Conservation (phyloP, 2,888 invertebrate species). For the Leistus spinibarbis region DNA sequence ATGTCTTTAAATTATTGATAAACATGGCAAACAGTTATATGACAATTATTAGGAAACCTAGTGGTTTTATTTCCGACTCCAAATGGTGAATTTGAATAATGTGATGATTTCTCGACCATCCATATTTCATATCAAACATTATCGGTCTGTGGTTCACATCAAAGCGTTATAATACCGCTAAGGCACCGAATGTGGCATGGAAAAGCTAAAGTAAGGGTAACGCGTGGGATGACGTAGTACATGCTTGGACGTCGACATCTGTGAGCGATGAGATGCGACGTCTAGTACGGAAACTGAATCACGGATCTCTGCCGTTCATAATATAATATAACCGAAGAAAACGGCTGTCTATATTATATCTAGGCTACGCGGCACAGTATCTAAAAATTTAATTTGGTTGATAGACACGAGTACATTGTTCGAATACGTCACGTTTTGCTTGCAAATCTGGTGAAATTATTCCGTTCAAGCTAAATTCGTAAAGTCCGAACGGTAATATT, state of each 20-base stretch:
- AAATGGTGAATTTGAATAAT: slow-evolving; percentile 14
- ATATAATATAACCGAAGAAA: slow-evolving; percentile 24
- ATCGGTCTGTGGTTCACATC: neutral
- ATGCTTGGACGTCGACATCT: slow-evolving; percentile 20
- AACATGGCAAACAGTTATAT: too few species aligned
- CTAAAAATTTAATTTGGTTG: neutral
- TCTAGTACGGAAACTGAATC: slow-evolving; percentile 1
- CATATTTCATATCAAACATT: slow-evolving; percentile 15
- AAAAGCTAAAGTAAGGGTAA: too few species aligned
- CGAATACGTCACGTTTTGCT: slow-evolving; percentile 22
- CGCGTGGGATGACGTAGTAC: neutral
- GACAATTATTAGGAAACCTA: too few species aligned
- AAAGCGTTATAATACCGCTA: neutral
- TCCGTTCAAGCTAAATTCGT: slow-evolving; percentile 39
- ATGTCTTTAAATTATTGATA: too few species aligned
- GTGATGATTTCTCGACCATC: slow-evolving; percentile 23
- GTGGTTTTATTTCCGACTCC: neutral
- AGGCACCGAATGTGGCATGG: neutral
- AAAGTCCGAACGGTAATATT: slow-evolving; percentile 40
- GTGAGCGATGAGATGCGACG: slow-evolving; percentile 32
- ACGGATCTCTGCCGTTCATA: slow-evolving; percentile 4
- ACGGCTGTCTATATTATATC: slow-evolving; percentile 23
- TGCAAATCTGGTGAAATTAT: slow-evolving; percentile 32
- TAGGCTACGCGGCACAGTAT: slow-evolving; percentile 15
- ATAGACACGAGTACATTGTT: neutral